A percentile compares a stretch with the other conserved stretches of the same genome.
Evolutionary conservation across 1,140 invertebrate species (phyloP).

Genomic region (Riptortus pedestris): DNA sequence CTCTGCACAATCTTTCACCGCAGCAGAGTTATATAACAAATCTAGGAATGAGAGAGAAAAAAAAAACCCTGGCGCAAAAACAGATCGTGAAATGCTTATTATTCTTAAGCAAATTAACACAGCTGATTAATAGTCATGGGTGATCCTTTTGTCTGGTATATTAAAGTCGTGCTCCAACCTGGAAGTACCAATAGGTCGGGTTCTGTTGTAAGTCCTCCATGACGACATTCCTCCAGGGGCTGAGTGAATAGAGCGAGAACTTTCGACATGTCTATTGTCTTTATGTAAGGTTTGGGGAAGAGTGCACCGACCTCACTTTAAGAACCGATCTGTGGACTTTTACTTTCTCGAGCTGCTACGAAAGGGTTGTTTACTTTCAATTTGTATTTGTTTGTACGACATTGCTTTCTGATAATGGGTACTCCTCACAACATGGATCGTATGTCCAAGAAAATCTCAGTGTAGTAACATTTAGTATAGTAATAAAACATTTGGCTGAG

Average conservation of each 20-base stretch:
- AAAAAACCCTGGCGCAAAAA: no score
- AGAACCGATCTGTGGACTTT: background rate
- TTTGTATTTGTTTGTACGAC: no score
- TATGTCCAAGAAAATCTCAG: background rate
- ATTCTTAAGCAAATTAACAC: no score
- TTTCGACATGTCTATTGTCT: conserved; percentile 11
- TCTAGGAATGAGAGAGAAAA: no score
- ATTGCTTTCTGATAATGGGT: no score
- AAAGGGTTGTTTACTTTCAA: background rate
- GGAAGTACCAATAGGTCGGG: conserved; percentile 8
- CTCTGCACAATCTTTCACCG: no score
- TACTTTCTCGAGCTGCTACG: background rate
- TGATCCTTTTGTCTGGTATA: no score
- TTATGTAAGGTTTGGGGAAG: conserved; percentile 2
- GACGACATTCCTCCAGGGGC: background rate
- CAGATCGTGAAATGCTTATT: no score
- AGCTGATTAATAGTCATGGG: no score
- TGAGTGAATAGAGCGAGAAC: background rate
- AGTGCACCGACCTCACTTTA: no score
- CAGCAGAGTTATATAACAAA: no score
- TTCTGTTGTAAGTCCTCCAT: conserved; percentile 1
- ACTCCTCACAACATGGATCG: background rate
- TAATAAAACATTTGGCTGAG: background rate
- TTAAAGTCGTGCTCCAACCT: no score
- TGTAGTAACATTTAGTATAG: background rate